These are phyloP conservation scores for Peromyscus polionotus DNA, from an alignment of 2,113 vertebrate genomes.

Conservation along the genomic window DNA sequence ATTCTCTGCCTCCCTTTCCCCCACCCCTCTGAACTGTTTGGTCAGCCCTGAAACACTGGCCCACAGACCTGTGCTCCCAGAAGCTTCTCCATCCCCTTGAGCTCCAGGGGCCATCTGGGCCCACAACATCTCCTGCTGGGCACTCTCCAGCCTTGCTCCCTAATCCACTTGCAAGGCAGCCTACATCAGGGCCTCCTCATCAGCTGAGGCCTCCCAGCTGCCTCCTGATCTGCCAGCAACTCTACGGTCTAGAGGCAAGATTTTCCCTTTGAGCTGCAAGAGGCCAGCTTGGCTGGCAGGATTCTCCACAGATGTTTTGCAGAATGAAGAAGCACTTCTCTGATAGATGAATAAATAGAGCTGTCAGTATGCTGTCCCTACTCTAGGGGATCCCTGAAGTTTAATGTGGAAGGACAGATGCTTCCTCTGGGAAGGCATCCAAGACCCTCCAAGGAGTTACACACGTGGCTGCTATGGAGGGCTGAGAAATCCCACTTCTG, in stretches of 20 bases:
- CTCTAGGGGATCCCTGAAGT: slow-evolving; percentile 63
- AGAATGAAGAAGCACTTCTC: slow-evolving; percentile 60
- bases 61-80: not conserved
- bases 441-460: slow-evolving; percentile 37
- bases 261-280: slow-evolving; percentile 32
- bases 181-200: not conserved
- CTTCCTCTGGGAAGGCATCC: slow-evolving; percentile 77
- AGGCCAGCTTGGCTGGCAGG: not conserved
- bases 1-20: not conserved
- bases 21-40: not conserved
- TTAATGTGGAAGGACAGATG: slow-evolving; percentile 79
- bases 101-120: not conserved
- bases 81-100: not conserved
- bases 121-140: not conserved
- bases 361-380: slow-evolving; percentile 55
- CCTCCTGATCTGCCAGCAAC: not conserved
- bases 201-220: not conserved
- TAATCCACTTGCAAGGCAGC: not conserved
- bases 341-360: slow-evolving; percentile 38
- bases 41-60: not conserved
- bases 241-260: not conserved
- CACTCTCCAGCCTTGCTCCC: not conserved
- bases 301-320: slow-evolving; percentile 36
- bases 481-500: not conserved
- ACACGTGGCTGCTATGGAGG: not conserved